Base-by-base conservation (phyloP, 2,888 invertebrate species). In the Glaucopsyche alexis region DNA sequence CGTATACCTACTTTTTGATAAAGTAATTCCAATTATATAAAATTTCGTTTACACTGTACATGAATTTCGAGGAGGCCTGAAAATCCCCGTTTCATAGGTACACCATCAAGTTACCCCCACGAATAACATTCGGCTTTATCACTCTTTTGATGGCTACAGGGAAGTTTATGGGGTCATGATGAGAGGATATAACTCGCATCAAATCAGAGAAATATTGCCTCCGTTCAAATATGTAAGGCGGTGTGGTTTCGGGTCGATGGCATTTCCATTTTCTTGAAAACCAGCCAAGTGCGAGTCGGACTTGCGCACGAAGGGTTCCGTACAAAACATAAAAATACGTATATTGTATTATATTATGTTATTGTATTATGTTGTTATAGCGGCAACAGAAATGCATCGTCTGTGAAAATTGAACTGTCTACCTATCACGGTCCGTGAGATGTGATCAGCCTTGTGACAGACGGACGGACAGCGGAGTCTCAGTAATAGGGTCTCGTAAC, bases 121-220 rank as follows among this genome's bases (percentile, higher is more conserved):
- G 47, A 49, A 69, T 69, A 69, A 69, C 47, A 47, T 49, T 69
- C 69, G 69, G 49, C 47, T 49, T 49, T 49, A 49, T 69, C 69
- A 29, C 47, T 69, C 45, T 69, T 49, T 29, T 69, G 49, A 69
- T 49, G 47, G 69, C 5, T 29, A 13, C 29, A 49, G 29, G 69
- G 47, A 69, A 67, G 47, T 69, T 69, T 69, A 49, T 47, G 47
- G 13, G 47, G 67, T 19, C 67, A 47, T 19, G 67, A 67, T 67
- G 67, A 67, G 67, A 47, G 67, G 67, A 67, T 69, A 69, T 69
- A 69, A 13, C 19, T 47, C 29, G 47, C 47, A 69, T 69, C 49
- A 69, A 69, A 69, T 69, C 69, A 49, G 69, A 67, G 67, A 45
- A 60, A 14, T 29, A 42, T 47, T 47, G 47, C 45, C 19, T 47